phyloP scores from a whole-genome alignment of 2,797 vertebrate species.

The Naso thynnoides region DNA sequence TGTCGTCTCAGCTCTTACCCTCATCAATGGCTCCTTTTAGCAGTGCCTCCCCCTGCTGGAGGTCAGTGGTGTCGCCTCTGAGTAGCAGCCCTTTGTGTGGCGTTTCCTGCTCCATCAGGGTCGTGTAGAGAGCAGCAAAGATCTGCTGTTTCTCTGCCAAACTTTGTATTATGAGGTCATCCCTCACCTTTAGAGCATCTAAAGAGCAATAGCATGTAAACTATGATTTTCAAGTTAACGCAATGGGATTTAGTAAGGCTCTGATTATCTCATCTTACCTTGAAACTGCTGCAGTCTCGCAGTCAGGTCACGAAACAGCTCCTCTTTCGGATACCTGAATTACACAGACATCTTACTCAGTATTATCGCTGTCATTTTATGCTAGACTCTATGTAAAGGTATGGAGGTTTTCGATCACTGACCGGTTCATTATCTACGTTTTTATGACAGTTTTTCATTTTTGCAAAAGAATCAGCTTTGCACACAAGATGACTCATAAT shows the following conservation, averaged over 20 bases:
- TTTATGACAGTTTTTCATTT: background rate
- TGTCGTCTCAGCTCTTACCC: slow-evolving; percentile 75
- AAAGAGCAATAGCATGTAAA: background rate
- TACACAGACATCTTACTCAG: slow-evolving; percentile 35
- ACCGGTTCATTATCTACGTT: too few relatives aligned
- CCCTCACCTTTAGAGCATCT: slow-evolving; percentile 84
- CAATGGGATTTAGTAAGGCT: background rate
- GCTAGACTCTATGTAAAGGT: too few relatives aligned
- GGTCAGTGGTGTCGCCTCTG: slow-evolving; percentile 81
- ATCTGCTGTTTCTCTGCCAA: slow-evolving; percentile 90
- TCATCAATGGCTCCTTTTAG: slow-evolving; percentile 86
- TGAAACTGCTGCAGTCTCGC: slow-evolving; percentile 84
- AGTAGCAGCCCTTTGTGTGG: slow-evolving; percentile 80
- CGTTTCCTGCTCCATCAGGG: slow-evolving; percentile 77
- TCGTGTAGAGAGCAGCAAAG: slow-evolving; percentile 84
- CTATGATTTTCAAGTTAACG: background rate
- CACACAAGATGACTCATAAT: too few relatives aligned
- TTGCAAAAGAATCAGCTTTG: too few relatives aligned
- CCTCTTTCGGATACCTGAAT: slow-evolving; percentile 87
- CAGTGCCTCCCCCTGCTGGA: slow-evolving; percentile 87
- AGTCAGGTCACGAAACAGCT: slow-evolving; percentile 74
- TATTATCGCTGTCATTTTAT: background rate
- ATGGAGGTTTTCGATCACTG: too few relatives aligned
- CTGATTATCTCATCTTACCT: slow-evolving; percentile 80
- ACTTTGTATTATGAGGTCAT: slow-evolving; percentile 84